phyloP scores from a whole-genome alignment of 1,140 invertebrate species.

The Hyles euphorbiae region DNA sequence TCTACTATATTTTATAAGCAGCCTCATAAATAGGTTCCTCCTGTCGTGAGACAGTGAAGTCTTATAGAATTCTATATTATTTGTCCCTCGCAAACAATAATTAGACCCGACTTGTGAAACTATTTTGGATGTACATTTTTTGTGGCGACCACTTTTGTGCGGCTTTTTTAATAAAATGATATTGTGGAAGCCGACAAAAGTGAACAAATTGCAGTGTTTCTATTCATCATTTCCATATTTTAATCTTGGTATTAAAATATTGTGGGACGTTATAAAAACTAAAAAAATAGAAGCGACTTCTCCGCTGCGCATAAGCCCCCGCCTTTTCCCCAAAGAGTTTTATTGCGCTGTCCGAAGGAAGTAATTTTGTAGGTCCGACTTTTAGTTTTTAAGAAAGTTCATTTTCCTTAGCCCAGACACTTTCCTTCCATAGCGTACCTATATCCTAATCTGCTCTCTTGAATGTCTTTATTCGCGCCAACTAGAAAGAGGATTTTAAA shows the following conservation, averaged over 20 bases:
- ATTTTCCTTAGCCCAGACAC: slow-evolving; percentile 58
- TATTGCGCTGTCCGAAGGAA: slow-evolving; percentile 70
- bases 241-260: no score
- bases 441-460: neutral
- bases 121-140: no score
- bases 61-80: no score
- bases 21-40: no score
- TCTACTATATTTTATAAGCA: no score
- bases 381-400: slow-evolving; percentile 72
- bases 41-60: no score
- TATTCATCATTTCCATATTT: no score
- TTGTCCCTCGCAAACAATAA: no score
- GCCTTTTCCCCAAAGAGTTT: slow-evolving; percentile 62
- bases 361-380: slow-evolving; percentile 73
- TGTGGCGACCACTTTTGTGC: no score
- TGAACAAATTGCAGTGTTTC: no score
- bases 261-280: neutral
- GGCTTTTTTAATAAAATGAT: neutral
- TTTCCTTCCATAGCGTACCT: slow-evolving; percentile 30
- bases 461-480: slow-evolving; percentile 2
- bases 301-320: slow-evolving; percentile 31
- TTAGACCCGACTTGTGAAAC: no score
- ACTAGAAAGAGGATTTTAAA: no score
- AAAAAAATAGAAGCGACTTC: neutral
- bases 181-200: neutral